A percentile compares a stretch with the other conserved stretches of the same genome.
Conservation (phyloP, 2,797 vertebrate genomes). For the Platyrinchus mystaceus region DNA sequence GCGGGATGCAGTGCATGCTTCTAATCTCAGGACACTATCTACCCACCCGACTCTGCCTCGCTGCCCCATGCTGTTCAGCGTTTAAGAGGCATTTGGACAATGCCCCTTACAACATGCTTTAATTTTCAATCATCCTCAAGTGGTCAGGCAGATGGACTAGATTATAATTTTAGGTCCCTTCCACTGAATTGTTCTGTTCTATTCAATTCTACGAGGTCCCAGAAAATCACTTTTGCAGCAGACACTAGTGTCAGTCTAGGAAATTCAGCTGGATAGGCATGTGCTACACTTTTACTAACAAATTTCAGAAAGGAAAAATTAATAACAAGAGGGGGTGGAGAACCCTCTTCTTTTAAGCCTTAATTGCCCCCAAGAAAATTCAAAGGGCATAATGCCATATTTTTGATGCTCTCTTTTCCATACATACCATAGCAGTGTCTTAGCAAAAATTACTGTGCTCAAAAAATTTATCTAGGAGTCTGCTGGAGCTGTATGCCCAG, state of each 20-base stretch:
- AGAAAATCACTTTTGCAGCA: neutral
- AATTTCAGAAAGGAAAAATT: neutral
- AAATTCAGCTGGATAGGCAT: neutral
- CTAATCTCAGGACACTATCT: no score
- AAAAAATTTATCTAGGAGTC: neutral
- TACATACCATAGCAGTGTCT: rapidly evolving
- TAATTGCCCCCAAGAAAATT: rapidly evolving
- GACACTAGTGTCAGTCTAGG: neutral
- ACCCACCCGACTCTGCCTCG: neutral
- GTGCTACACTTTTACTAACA: neutral
- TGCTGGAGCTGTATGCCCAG: neutral
- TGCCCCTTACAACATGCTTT: neutral
- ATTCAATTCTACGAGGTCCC: neutral
- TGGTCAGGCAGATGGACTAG: neutral
- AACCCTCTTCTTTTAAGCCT: neutral
- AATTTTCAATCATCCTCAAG: neutral
- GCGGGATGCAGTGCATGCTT: rapidly evolving
- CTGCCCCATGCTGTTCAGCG: neutral
- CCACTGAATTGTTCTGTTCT: neutral
- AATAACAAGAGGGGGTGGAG: rapidly evolving
- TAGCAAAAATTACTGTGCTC: neutral
- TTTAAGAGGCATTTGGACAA: neutral
- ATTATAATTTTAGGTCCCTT: neutral
- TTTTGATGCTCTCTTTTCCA: neutral
- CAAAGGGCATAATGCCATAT: neutral